These are phyloP conservation scores for Erpetoichthys calabaricus DNA, from an alignment of 2,797 vertebrate species.

Conservation along the genomic window DNA sequence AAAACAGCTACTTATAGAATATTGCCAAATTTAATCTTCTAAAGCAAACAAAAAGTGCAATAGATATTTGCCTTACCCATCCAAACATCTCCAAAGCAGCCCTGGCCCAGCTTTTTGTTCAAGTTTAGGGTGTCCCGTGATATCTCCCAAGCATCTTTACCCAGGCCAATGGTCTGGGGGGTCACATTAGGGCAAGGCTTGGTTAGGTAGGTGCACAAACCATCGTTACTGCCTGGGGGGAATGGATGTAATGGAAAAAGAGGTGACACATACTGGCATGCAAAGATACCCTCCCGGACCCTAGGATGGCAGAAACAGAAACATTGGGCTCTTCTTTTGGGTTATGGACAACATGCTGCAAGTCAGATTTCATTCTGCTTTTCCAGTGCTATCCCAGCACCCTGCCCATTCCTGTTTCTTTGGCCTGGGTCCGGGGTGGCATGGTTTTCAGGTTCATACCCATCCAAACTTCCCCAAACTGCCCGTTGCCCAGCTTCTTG, in stretches of 20 bases:
- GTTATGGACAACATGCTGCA: background rate
- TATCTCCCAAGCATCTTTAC: constrained; percentile 92
- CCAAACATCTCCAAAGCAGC: constrained; percentile 94
- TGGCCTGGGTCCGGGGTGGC: constrained; percentile 4
- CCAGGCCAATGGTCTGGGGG: constrained; percentile 81
- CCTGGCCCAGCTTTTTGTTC: constrained; percentile 74
- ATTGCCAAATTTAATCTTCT: too few species aligned
- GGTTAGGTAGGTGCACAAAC: constrained; percentile 78
- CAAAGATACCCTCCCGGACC: background rate
- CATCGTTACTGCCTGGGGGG: constrained; percentile 67
- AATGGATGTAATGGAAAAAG: constrained; percentile 13
- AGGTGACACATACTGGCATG: constrained; percentile 14
- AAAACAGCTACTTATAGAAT: too few species aligned
- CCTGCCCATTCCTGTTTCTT: constrained; percentile 14
- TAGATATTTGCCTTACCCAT: constrained; percentile 62
- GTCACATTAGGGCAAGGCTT: constrained; percentile 56
- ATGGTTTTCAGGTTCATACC: constrained; percentile 49
- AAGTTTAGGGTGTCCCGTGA: constrained; percentile 56
- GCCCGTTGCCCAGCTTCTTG: constrained; percentile 82
- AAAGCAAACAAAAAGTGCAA: too few species aligned
- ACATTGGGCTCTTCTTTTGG: background rate
- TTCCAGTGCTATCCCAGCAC: constrained; percentile 16
- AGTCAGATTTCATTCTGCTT: too few species aligned
- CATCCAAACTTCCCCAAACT: constrained; percentile 93
- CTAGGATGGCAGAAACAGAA: too few species aligned